phyloP scores from a whole-genome alignment of 2,113 vertebrate species.

The Rostratula benghalensis region DNA sequence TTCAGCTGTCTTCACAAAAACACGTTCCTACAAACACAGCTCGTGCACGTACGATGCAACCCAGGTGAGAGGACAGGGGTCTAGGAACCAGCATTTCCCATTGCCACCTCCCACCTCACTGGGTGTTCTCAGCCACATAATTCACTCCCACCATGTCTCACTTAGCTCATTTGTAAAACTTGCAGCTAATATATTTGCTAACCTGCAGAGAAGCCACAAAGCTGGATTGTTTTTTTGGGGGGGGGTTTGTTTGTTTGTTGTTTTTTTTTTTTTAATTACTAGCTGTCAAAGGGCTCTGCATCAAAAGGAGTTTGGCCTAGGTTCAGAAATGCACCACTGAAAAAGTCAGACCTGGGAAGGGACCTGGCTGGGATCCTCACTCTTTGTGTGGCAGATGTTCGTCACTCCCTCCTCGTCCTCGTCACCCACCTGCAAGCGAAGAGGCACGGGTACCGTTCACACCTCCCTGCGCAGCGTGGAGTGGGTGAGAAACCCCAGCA shows the following conservation, averaged over 20 bases:
- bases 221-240: no score
- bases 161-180: background rate
- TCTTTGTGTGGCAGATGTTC: background rate
- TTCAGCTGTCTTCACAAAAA: background rate
- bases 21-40: background rate
- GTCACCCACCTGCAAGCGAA: background rate
- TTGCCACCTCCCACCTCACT: background rate
- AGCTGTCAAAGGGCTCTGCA: background rate
- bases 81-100: background rate
- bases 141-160: background rate
- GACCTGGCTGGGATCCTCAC: background rate
- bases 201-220: background rate
- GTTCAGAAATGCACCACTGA: background rate
- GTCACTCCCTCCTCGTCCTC: background rate
- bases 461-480: fast-evolving
- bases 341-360: background rate
- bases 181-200: background rate
- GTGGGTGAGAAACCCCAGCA: background rate
- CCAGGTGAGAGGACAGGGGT: background rate
- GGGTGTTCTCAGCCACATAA: background rate
- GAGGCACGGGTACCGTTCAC: background rate
- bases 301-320: fast-evolving
- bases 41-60: background rate
- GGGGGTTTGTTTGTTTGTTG: no score
- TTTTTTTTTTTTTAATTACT: background rate